Evolutionary conservation across 2,113 vertebrate species (phyloP), one percentile per base, ranked within the genome.

Genomic region (Cyprinodon tularosa): DNA sequence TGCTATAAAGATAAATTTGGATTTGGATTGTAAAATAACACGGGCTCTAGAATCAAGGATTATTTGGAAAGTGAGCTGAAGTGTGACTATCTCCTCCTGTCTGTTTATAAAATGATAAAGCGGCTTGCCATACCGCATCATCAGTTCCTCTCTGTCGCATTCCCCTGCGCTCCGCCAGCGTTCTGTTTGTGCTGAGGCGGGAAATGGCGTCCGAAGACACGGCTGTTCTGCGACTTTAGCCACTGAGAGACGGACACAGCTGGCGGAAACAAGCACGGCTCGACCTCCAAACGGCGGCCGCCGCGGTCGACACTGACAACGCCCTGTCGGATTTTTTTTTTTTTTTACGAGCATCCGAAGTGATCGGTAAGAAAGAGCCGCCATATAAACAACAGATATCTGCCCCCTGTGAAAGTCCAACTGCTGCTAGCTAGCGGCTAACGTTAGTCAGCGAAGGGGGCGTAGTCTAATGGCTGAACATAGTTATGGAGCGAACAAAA

Each of bases 191-290:
- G 90, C 84, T 85, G 88, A 92, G 91, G 92, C 92, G 91, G 92
- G 92, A 93, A 93, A 93, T 93, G 91, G 92, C 92, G 92, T 88
- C 92, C 66, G 62, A 77, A 75, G 85, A 86, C 82, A 82, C 73
- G 88, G 90, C 78, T 71, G 76, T 73, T 89, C 74, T 82, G 84
- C 90, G 81, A 91, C 59, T 36, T 29, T 71, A 68, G 80, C 87
- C 68, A 69, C 69, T 72, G 85, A 89, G 84, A 80, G 53, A 82
- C 79, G 64, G 45, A 86, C 82, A 67, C 81, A 66, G 87, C 89
- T 82, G 83, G 72, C 86, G 76, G 84, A 80, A 62, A 80, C 80
- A 71, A 76, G 80, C 77, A 68, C 87, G 87, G 86, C 81, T 82
- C 84, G 77, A 85, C 80, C 78, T 67, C 76, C 39, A 53, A 62